These are phyloP conservation scores for Helleia helle DNA, from an alignment of 2,888 invertebrate species.

Conservation along the genomic window DNA sequence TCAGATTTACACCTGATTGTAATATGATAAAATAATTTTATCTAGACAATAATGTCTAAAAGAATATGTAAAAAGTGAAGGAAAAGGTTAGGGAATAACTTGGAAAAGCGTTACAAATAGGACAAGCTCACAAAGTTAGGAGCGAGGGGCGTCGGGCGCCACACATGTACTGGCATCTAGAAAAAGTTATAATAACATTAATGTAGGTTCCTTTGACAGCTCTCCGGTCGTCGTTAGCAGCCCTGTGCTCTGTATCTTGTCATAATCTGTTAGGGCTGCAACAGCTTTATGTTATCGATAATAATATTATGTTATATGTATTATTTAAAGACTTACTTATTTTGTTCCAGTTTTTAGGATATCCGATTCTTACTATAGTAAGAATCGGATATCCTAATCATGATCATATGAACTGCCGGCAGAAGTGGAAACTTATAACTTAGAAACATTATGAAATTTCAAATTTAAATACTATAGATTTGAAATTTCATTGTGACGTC, in stretches of 20 bases:
- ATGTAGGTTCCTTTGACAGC: constrained; percentile 72
- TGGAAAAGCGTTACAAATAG: constrained; percentile 14
- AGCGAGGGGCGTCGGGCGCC: constrained; percentile 10
- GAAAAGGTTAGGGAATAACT: constrained; percentile 11
- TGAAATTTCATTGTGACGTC: too few relatives aligned
- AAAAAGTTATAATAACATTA: constrained; percentile 73
- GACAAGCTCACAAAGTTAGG: constrained; percentile 13
- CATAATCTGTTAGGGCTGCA: constrained; percentile 63
- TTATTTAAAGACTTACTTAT: too few relatives aligned
- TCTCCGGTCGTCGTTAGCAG: constrained; percentile 66
- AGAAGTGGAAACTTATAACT: too few relatives aligned
- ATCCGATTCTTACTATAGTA: too few relatives aligned
- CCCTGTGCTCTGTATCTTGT: constrained; percentile 69
- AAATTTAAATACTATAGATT: too few relatives aligned
- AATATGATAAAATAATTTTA: constrained; percentile 5
- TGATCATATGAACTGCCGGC: too few relatives aligned
- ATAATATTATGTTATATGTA: too few relatives aligned
- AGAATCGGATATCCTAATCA: too few relatives aligned
- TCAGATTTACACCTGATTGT: neutral
- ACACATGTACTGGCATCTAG: constrained; percentile 37
- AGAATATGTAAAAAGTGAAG: constrained; percentile 8
- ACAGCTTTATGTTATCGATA: constrained; percentile 19
- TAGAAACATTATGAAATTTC: too few relatives aligned
- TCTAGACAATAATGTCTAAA: too few relatives aligned
- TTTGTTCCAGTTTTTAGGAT: too few relatives aligned